Evolutionary conservation across 2,113 vertebrate genomes (phyloP), one percentile per base, ranked within the genome.

Genomic region (Lasiurus borealis): DNA sequence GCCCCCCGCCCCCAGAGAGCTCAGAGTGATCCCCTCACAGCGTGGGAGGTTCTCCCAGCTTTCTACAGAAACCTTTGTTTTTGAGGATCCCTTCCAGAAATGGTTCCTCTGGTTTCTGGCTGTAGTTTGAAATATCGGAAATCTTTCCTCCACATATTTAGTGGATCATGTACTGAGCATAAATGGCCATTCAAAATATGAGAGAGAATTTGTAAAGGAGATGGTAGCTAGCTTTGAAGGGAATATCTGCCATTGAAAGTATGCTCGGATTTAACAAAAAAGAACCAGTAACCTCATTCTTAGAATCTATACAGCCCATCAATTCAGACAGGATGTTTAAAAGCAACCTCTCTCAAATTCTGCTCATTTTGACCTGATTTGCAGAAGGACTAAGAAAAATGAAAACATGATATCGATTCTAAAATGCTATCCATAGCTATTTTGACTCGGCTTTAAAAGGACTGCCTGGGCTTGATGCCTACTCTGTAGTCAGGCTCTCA

Each of bases 321-420:
- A 48, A 29, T 57, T 82, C 75, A 80, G 34, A 91, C n/a, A 94
- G 46, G 16, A 34, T 50, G 10, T 77, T 91, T 68, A 48, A 88
- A 86, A 88, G 46, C 50, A 78, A 0, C 52, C 25, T 93, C 14
- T 81, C 66, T 77, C 44, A 40, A 62, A 19, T 52, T 82, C 11
- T 93, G n/a, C 75, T 91, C 64, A 36, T 91, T 89, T 94, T 81
- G 66, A 93, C 66, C 50, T 68, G 36, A 85, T 90, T 50, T 72
- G 8, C 57, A 34, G n/a, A 54, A 88, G 93, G 31, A 77, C 81
- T 72, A 64, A 73, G 44, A 85, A 93, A 93, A 71, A 91, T 62
- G 50, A 96, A 85, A 80, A 62, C 73, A 57, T 48, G 40, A n/a
- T 77, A 46, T n/a, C 9, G 54, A 19, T 95, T 95, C 89, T 83